phyloP scores from a whole-genome alignment of 2,888 invertebrate species.

The Ophion ventricosus region DNA sequence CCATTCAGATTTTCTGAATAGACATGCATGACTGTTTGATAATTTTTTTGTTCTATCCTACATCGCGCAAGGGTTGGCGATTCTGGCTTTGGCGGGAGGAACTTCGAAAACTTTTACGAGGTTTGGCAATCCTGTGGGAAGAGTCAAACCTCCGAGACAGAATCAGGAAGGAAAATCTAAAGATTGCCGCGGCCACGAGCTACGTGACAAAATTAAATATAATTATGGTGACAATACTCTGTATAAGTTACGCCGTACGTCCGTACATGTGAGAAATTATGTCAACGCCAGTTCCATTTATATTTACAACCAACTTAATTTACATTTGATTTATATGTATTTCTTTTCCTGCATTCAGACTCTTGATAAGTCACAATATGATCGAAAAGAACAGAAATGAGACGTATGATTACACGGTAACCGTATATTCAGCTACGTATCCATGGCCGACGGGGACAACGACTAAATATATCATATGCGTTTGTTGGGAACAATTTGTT shows the following conservation, averaged over 20 bases:
- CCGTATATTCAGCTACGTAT: constrained; percentile 56
- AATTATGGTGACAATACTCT: constrained; percentile 29
- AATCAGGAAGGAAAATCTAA: constrained; percentile 28
- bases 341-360: not conserved
- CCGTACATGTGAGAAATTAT: constrained; percentile 44
- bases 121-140: constrained; percentile 44
- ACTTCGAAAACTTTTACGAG: constrained; percentile 21
- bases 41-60: not conserved
- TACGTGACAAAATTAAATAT: constrained; percentile 33
- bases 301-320: not conserved
- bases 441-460: constrained; percentile 48
- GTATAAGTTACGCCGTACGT: constrained; percentile 31
- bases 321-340: too few relatives aligned
- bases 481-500: constrained; percentile 59
- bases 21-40: not conserved
- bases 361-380: not conserved
- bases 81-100: constrained; percentile 37
- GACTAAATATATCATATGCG: constrained; percentile 36
- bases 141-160: constrained; percentile 27
- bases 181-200: constrained; percentile 19
- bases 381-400: not conserved
- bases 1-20: not conserved
- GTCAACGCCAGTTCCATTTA: not conserved
- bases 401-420: constrained; percentile 50
- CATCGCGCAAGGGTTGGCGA: constrained; percentile 28